Percentiles rank a stretch among this genome's conserved stretches.
These are phyloP conservation scores for Drosophila subsilvestris DNA, from an alignment of 2,888 invertebrate species.

Conservation along the genomic window DNA sequence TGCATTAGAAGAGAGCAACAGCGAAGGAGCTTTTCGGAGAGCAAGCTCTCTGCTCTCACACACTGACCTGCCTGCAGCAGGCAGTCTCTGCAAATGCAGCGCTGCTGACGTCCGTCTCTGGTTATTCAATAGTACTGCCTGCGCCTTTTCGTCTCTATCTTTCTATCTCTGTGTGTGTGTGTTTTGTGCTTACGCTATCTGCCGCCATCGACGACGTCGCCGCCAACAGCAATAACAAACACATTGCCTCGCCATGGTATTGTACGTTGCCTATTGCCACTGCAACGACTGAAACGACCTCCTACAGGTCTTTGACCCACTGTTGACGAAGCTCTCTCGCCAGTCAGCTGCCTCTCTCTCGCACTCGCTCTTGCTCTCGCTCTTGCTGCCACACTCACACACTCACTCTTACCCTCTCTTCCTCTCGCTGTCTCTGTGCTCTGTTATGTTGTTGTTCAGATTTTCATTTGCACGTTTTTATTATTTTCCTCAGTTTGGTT, in stretches of 20 bases:
- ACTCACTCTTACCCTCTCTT: conserved; percentile 7
- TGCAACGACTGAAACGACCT: conserved; percentile 83
- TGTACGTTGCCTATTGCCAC: conserved; percentile 80
- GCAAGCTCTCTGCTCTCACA: conserved; percentile 30
- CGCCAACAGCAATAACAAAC: conserved; percentile 9
- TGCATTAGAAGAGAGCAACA: conserved; percentile 24
- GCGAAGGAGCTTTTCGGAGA: conserved; percentile 36
- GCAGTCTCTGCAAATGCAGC: conserved; percentile 55
- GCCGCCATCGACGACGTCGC: conserved; percentile 54
- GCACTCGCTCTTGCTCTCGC: conserved; percentile 9
- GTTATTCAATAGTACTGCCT: conserved; percentile 64
- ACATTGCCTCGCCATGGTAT: conserved; percentile 71
- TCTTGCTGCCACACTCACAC: conserved; percentile 5
- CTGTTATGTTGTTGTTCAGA: conserved; percentile 14
- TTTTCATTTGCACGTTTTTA: conserved; percentile 72
- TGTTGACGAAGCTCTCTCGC: conserved; percentile 45
- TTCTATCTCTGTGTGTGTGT: conserved; percentile 38
- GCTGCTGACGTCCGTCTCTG: conserved; percentile 51
- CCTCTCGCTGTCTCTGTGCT: background rate
- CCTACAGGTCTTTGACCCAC: conserved; percentile 84
- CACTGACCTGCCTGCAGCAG: conserved; percentile 13
- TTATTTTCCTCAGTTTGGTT: conserved; percentile 43
- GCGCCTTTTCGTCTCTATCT: conserved; percentile 23
- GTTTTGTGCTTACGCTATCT: conserved; percentile 64
- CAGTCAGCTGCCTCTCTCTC: conserved; percentile 15